Evolutionary conservation across 2,113 vertebrate genomes (phyloP).

Genomic region (Ia io): DNA sequence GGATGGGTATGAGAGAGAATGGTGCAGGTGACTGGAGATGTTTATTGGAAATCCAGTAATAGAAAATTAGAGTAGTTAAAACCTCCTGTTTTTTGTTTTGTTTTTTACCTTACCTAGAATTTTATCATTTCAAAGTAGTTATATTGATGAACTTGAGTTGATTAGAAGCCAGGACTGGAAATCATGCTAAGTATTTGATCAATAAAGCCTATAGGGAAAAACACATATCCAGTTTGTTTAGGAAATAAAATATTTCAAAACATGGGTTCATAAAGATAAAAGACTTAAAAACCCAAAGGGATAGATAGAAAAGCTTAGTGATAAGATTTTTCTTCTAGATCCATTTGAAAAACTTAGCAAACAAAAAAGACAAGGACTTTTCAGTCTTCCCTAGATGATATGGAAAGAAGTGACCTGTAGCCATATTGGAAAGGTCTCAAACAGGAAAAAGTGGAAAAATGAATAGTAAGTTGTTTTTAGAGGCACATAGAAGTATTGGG

Average conservation of each 20-base stretch:
- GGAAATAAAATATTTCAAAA: constrained; percentile 23
- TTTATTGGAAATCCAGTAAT: background rate
- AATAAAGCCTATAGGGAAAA: background rate
- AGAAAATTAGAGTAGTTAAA: background rate
- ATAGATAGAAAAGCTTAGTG: background rate
- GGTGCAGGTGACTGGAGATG: background rate
- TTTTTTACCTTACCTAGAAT: background rate
- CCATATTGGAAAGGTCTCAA: background rate
- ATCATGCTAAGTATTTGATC: background rate
- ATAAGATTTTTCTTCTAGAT: background rate
- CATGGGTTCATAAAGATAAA: constrained; percentile 7
- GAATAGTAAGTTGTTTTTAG: background rate
- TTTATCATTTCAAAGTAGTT: background rate
- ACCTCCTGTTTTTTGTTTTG: background rate
- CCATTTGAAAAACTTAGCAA: background rate
- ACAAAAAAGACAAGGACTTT: background rate
- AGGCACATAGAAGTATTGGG: background rate
- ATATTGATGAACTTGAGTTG: background rate
- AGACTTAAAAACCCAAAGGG: background rate
- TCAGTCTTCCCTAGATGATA: background rate
- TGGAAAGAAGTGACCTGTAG: background rate
- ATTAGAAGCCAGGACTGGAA: background rate
- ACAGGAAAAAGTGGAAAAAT: background rate
- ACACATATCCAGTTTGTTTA: background rate
- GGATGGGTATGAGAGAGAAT: background rate